Percentiles rank a stretch among this genome's conserved stretches.
phyloP scores from a whole-genome alignment of 2,113 vertebrate genomes.

The Morone chrysops region DNA sequence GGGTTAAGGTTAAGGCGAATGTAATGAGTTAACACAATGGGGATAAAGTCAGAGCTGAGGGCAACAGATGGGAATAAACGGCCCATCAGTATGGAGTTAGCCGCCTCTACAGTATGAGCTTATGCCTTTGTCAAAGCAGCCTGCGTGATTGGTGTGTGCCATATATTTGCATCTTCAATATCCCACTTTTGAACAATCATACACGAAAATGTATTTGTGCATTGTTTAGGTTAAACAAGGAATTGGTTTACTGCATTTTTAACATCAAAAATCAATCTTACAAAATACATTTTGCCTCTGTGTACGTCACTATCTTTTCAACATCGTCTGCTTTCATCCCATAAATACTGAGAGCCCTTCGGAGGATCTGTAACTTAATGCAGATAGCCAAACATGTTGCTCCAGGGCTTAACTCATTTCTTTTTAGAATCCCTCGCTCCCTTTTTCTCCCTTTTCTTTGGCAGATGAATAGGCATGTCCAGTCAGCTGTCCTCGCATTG shows the following conservation, averaged over 20 bases:
- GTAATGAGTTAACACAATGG: constrained; percentile 83
- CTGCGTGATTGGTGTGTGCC: constrained; percentile 41
- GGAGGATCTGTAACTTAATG: constrained; percentile 65
- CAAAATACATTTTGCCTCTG: background rate
- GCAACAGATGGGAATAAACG: constrained; percentile 84
- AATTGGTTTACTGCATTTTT: background rate
- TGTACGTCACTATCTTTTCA: constrained; percentile 27
- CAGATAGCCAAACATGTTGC: constrained; percentile 80
- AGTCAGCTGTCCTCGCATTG: constrained; percentile 86
- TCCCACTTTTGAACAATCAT: constrained; percentile 7
- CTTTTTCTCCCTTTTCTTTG: constrained; percentile 83
- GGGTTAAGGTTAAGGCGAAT: constrained; percentile 81
- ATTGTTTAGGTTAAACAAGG: background rate
- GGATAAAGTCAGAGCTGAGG: constrained; percentile 81
- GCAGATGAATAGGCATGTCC: constrained; percentile 87
- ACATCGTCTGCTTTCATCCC: constrained; percentile 51
- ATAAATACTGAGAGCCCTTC: constrained; percentile 49
- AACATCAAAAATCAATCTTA: background rate
- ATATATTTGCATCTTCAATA: constrained; percentile 39
- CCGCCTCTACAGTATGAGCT: constrained; percentile 67
- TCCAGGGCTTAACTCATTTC: constrained; percentile 76
- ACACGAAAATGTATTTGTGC: background rate
- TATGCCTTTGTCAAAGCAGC: constrained; percentile 64
- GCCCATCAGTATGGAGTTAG: constrained; percentile 69
- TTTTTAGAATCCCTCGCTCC: constrained; percentile 77